Conservation (phyloP, 2,113 vertebrate genomes). For the Chrysemys picta region DNA sequence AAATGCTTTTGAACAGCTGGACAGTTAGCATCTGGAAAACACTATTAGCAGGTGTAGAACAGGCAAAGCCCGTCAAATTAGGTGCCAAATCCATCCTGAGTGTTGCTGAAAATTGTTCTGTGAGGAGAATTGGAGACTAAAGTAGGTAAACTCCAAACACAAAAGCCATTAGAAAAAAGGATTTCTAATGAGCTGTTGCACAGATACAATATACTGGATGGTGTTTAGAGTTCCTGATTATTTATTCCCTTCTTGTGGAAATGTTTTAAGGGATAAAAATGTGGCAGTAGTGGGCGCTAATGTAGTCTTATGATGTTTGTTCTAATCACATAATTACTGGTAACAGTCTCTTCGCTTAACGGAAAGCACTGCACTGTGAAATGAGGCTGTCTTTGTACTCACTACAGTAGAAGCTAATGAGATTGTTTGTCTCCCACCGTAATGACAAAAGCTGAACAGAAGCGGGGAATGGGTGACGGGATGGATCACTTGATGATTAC, state of each 20-base stretch:
- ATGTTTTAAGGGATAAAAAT: not conserved
- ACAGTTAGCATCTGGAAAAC: slow-evolving; percentile 57
- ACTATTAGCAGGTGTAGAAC: slow-evolving; percentile 44
- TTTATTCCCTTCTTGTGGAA: not conserved
- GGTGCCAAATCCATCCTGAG: slow-evolving; percentile 55
- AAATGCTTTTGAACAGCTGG: slow-evolving; percentile 30
- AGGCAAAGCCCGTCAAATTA: not conserved
- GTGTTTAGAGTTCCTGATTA: not conserved
- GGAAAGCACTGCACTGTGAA: rapidly evolving
- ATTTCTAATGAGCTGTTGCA: not conserved
- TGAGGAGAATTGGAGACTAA: not conserved
- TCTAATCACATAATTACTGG: not conserved
- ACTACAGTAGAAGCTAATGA: not conserved
- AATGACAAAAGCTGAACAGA: not conserved
- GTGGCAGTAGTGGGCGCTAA: not conserved
- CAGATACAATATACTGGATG: not conserved
- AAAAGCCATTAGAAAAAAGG: slow-evolving; percentile 15
- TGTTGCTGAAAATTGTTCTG: slow-evolving; percentile 6
- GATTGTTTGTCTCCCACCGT: not conserved
- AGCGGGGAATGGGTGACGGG: no score
- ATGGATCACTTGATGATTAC: no score
- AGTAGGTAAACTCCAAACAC: not conserved
- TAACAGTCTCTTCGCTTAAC: not conserved
- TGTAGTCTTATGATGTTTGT: not conserved
- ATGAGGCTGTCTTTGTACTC: not conserved